Conservation (phyloP, 2,888 invertebrate species). For the Dusona sp. region DNA sequence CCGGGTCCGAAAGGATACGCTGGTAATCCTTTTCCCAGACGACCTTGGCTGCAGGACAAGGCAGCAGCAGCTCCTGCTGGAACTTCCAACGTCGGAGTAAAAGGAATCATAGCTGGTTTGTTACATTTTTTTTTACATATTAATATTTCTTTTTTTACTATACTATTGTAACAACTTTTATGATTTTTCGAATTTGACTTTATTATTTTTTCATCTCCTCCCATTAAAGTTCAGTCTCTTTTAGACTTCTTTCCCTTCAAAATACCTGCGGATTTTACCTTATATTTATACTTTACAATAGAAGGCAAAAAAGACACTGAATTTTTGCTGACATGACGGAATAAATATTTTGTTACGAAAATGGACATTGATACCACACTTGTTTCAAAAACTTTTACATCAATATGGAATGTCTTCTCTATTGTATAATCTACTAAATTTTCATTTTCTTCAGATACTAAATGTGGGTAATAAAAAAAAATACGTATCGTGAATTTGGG, state of each 20-base stretch:
- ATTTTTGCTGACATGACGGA: background rate
- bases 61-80: constrained; percentile 89
- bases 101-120: constrained; percentile 95
- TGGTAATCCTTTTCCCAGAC: constrained; percentile 86
- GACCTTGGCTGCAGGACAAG: constrained; percentile 91
- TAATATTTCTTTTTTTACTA: background rate
- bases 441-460: background rate
- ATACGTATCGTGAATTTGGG: background rate
- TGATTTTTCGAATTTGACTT: background rate
- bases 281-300: background rate
- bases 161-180: background rate
- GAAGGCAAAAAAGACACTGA: background rate
- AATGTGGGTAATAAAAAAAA: background rate
- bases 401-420: constrained; percentile 4
- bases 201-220: background rate
- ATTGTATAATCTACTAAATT: background rate
- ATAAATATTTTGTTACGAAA: background rate
- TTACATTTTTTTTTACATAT: constrained; percentile 53
- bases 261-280: background rate
- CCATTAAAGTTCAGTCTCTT: background rate
- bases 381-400: background rate
- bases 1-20: constrained; percentile 61
- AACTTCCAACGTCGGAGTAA: constrained; percentile 89
- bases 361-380: background rate
- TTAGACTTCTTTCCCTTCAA: background rate